These are phyloP conservation scores for Harpagoxenus sublaevis DNA, from an alignment of 2,888 invertebrate genomes.

Conservation along the genomic window DNA sequence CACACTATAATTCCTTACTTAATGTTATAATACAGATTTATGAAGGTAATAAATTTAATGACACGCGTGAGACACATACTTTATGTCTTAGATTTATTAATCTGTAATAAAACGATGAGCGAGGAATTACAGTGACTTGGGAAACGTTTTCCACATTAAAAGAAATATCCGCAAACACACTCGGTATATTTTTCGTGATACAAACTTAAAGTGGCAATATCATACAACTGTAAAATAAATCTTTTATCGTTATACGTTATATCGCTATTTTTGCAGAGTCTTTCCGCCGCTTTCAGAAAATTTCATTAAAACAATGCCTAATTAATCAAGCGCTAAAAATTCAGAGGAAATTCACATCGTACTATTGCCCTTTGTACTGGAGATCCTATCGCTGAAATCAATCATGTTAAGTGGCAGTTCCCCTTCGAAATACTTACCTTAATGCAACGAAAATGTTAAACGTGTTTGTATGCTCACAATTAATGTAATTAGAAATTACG, in stretches of 20 bases:
- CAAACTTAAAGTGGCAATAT: constrained; percentile 23
- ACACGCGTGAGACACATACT: neutral
- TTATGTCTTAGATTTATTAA: neutral
- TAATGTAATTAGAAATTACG: constrained; percentile 30
- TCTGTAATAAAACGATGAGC: neutral
- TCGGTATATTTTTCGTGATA: constrained; percentile 5
- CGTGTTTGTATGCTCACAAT: constrained; percentile 25
- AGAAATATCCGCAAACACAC: constrained; percentile 18
- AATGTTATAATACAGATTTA: constrained; percentile 6
- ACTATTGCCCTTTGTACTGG: constrained; percentile 12
- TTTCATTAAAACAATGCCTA: constrained; percentile 33
- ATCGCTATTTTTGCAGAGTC: neutral
- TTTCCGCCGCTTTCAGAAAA: constrained; percentile 26
- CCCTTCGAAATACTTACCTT: constrained; percentile 41
- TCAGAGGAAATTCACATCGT: neutral
- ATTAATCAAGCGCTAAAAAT: constrained; percentile 33
- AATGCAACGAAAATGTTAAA: constrained; percentile 26
- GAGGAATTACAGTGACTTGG: neutral
- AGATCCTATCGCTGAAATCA: constrained; percentile 41
- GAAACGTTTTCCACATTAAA: constrained; percentile 21
- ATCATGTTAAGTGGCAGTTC: constrained; percentile 23
- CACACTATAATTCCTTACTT: neutral
- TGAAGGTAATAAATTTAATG: constrained; percentile 15
- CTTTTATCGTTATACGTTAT: neutral
- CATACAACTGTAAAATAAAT: constrained; percentile 8